Percentiles rank a stretch among this genome's conserved stretches.
These are phyloP conservation scores for Tethya wilhelma DNA, from an alignment of 37 sponge, comb jelly and placozoan genomes.

Conservation along the genomic window DNA sequence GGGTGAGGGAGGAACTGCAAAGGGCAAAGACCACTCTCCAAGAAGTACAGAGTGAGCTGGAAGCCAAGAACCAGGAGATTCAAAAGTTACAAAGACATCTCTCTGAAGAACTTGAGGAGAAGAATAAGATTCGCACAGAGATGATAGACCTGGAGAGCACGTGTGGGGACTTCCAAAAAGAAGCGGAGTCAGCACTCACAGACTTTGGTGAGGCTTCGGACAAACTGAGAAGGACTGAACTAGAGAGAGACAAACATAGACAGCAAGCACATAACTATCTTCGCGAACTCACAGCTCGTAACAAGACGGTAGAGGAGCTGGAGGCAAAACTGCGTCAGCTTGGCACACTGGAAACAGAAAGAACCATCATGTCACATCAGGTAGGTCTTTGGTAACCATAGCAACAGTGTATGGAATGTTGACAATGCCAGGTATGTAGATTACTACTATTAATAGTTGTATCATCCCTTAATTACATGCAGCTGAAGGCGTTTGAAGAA, in stretches of 20 bases:
- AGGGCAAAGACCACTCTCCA: not conserved
- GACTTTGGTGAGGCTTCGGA: not conserved
- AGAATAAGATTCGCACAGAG: not conserved
- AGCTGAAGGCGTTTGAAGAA: not conserved
- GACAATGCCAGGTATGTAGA: too few species aligned
- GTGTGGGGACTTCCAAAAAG: slow-evolving; percentile 1
- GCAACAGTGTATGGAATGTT: too few species aligned
- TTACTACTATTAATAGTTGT: too few species aligned
- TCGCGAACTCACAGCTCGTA: too few species aligned
- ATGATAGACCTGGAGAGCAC: not conserved
- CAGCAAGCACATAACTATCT: not conserved
- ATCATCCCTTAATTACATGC: too few species aligned
- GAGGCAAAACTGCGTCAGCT: not conserved
- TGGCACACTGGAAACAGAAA: too few species aligned
- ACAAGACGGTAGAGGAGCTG: not conserved
- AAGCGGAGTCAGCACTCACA: not conserved
- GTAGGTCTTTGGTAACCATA: too few species aligned
- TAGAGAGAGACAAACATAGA: not conserved
- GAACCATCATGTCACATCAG: too few species aligned
- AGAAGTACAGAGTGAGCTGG: not conserved
- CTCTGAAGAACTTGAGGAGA: not conserved
- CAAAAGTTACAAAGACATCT: not conserved
- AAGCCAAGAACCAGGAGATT: not conserved
- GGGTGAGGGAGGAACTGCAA: not conserved
- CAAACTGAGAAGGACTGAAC: not conserved